Percentiles rank a stretch among this genome's conserved stretches.
Conservation (phyloP, 2,797 vertebrate species). For the Thalassophryne amazonica region DNA sequence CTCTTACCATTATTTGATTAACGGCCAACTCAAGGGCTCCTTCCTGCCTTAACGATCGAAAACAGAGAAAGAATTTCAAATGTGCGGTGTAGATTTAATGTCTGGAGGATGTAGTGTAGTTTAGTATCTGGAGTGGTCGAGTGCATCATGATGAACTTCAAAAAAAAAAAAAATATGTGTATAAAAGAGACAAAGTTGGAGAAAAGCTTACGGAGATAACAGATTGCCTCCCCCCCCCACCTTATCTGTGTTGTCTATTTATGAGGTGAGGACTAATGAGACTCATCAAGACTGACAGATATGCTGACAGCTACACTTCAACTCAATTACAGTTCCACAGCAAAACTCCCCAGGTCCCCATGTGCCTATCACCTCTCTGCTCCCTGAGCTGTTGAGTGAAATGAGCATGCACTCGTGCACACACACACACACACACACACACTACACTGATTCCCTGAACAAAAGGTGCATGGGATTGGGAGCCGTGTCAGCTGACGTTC, state of each 20-base stretch:
- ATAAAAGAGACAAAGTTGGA: constrained; percentile 17
- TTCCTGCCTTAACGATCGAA: constrained; percentile 20
- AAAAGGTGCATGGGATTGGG: constrained; percentile 53
- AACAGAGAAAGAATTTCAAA: constrained; percentile 22
- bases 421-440: too few relatives aligned
- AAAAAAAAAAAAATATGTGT: background rate
- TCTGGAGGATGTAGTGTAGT: constrained; percentile 6
- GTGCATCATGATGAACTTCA: too few relatives aligned
- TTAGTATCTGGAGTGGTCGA: too few relatives aligned
- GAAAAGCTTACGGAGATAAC: constrained; percentile 47
- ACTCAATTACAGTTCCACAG: constrained; percentile 73
- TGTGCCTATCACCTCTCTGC: constrained; percentile 52
- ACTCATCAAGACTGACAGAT: constrained; percentile 68
- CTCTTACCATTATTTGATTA: constrained; percentile 61
- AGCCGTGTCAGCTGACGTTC: constrained; percentile 21
- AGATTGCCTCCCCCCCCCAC: constrained; percentile 34
- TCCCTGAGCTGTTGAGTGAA: constrained; percentile 57
- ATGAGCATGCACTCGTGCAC: background rate
- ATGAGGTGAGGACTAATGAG: constrained; percentile 70
- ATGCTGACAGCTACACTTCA: constrained; percentile 74
- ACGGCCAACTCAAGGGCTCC: constrained; percentile 31
- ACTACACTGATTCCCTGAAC: constrained; percentile 33
- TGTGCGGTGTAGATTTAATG: constrained; percentile 29
- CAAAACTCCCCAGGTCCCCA: constrained; percentile 57
- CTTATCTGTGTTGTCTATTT: constrained; percentile 64